phyloP scores from a whole-genome alignment of 2,888 invertebrate genomes.

The Calameuta pallipes region DNA sequence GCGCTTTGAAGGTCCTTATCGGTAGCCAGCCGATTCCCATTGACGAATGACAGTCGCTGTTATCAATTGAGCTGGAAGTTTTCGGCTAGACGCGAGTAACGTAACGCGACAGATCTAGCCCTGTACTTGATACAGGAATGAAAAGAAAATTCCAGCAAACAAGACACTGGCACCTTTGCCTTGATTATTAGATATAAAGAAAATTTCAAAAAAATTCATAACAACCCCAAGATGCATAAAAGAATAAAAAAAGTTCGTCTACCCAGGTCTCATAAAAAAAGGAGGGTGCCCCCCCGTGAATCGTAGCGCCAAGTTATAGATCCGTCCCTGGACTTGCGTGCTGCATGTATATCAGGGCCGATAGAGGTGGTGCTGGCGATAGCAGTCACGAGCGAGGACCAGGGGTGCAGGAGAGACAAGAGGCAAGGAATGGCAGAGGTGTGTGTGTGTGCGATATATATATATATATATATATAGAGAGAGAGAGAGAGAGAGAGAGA shows the following conservation, averaged over 20 bases:
- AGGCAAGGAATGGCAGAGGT: neutral
- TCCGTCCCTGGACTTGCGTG: conserved; percentile 2
- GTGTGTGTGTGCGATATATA: neutral
- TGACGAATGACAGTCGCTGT: neutral
- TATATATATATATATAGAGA: too few species aligned
- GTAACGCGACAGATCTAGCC: neutral
- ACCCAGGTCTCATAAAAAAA: neutral
- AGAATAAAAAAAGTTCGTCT: neutral
- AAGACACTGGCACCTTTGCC: too few species aligned
- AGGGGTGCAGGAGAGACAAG: neutral
- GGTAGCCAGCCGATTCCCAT: neutral
- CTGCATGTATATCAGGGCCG: conserved; percentile 16
- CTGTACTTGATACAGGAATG: neutral
- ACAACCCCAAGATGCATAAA: neutral
- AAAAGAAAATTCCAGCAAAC: neutral
- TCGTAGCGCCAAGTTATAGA: neutral
- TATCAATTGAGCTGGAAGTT: neutral
- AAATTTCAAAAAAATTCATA: neutral
- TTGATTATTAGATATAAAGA: neutral
- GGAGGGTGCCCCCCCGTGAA: neutral
- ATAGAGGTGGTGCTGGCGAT: conserved; percentile 29
- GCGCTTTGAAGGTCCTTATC: neutral
- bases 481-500: conserved; percentile 20
- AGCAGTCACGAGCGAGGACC: neutral
- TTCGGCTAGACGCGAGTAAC: neutral